Evolutionary conservation across 2,888 invertebrate genomes (phyloP), one percentile per base, ranked within the genome.

Genomic region (Apotomis capreana): DNA sequence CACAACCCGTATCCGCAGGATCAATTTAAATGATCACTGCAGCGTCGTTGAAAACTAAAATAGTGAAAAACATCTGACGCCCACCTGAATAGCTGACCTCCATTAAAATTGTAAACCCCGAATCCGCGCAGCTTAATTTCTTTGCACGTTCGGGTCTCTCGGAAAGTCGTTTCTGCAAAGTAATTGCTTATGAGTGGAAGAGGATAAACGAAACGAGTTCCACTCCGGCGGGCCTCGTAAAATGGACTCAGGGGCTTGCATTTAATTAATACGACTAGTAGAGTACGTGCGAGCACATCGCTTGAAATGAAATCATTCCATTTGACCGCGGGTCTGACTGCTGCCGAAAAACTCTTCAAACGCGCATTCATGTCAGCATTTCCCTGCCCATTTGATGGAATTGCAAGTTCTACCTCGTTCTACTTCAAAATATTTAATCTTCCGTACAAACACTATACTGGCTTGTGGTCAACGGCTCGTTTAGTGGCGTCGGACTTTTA

Each of bases 151-250:
- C 83, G 83, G 83, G 84, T 87, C 85, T 83, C 86, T 87, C 84
- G 80, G 83, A 88, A 89, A 89, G 88, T 89, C 89, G 87, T 90
- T 90, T 86, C 84, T 83, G 82, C 84, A 87, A 89, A 91, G 89
- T 92, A 92, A 91, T 92, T 91, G 92, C 92, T 92, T 91, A 91
- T 91, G 91, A 92, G 90, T 90, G 87, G 88, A 87, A 89, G 88
- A 87, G 91, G 90, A 91, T 91, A 90, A 92, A 88, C 90, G 89
- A 83, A 90, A 91, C 89, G 89, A 90, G 89, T 85, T 89, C 87
- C 84, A 87, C 90, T 89, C 87, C 87, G 81, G 79, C 80, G 87
- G 84, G 85, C 78, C 86, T 89, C 91, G 87, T 91, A 90, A 91
- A 92, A 89, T 89, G 91, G 89, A 89, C 89, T 91, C 89, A 80